Evolutionary conservation across 2,113 vertebrate genomes (phyloP), one percentile per base, ranked within the genome.

Genomic region (Oryctolagus cuniculus): DNA sequence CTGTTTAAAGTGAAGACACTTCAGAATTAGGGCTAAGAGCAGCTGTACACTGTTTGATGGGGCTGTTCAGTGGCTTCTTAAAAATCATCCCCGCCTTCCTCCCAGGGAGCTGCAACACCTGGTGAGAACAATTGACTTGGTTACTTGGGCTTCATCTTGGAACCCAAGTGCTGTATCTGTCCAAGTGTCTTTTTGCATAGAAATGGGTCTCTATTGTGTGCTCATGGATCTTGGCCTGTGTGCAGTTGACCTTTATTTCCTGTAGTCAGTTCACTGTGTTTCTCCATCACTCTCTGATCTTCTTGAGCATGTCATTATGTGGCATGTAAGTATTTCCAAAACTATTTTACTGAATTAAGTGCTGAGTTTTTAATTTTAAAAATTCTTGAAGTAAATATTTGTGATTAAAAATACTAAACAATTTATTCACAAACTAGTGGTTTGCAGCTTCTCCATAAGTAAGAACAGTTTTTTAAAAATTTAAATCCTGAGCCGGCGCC

Each of bases 311-410:
- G 83, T 31, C 44, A 17, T 89, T 87, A 27, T 91, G 22, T 80
- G 67, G 69, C 93, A 91, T 34, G 93, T 49, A 90, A 93, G 84
- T n/a, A n/a, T n/a, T n/a, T n/a, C n/a, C n/a, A 55, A 72, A 85
- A 64, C 29, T 55, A 67, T 80, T 82, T 83, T 66, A 82, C 7
- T 63, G 58, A 93, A 29, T 91, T 87, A 94, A 91, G 12, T 93
- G 77, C 13, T 83, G 55, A 29, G 5, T 63, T 92, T 93, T 95
- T 88, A 78, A 78, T 70, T 90, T 44, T 31, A 84, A 93, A 91
- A 89, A 77, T 74, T n/a, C 29, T 94, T 80, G 27, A 83, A 51
- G 34, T 83, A 66, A 81, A 2, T 90, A 29, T 89, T 12, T 51
- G 5, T 85, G 51, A 75, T 90, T 90, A 80, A 87, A 44, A 87